These are phyloP conservation scores for Drosophila arizonae DNA, from an alignment of 1,140 invertebrate genomes.

Conservation along the genomic window DNA sequence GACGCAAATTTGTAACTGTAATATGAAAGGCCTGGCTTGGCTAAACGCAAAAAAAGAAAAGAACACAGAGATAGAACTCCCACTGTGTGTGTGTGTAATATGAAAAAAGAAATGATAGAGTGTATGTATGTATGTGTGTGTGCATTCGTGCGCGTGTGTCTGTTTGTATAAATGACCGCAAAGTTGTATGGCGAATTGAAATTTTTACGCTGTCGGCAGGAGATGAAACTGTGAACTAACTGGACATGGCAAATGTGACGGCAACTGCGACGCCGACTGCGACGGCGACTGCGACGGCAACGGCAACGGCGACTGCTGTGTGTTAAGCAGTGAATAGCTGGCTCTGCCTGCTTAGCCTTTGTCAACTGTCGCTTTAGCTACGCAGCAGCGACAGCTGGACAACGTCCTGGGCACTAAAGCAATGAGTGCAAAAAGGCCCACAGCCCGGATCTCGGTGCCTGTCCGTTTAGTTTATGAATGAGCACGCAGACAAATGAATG, in stretches of 20 bases:
- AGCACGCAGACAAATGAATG: constrained; percentile 62
- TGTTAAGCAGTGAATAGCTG: constrained; percentile 16
- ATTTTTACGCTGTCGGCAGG: constrained; percentile 71
- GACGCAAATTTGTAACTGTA: constrained; percentile 79
- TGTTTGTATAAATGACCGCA: constrained; percentile 69
- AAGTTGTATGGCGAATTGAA: constrained; percentile 75
- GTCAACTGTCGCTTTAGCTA: constrained; percentile 76
- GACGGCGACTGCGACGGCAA: not conserved
- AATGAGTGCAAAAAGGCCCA: not conserved
- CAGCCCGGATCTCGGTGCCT: constrained; percentile 17
- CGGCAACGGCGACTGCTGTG: not conserved
- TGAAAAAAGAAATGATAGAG: too few species aligned
- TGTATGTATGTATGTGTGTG: constrained; percentile 12
- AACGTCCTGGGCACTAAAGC: constrained; percentile 23
- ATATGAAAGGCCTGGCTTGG: constrained; percentile 59
- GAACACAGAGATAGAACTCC: constrained; percentile 10
- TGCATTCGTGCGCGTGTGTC: not conserved
- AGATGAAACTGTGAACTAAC: constrained; percentile 67
- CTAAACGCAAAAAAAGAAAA: constrained; percentile 18
- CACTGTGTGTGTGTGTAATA: constrained; percentile 15
- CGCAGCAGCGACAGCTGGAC: constrained; percentile 59
- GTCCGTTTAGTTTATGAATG: constrained; percentile 72
- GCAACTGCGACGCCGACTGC: not conserved
- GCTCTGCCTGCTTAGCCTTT: constrained; percentile 71
- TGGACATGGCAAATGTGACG: constrained; percentile 31